Base-by-base conservation (phyloP, 2,888 invertebrate genomes). In the Tanypteryx hageni region DNA sequence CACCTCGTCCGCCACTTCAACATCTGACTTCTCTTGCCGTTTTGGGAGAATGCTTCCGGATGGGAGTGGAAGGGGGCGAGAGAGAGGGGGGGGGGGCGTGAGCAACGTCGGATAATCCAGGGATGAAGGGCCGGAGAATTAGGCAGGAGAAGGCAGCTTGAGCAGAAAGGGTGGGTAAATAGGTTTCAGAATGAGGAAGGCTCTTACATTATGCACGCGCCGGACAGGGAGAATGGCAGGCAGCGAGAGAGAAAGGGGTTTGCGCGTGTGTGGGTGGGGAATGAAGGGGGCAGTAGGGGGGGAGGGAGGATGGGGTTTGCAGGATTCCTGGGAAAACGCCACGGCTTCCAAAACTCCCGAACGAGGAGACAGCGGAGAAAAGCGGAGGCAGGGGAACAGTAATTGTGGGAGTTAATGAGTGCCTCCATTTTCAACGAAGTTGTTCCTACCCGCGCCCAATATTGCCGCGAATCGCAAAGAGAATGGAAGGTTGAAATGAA, bases 211-310 rank as follows among this genome's bases (percentile, higher is more conserved):
- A 83, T 83, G 83, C 83, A 83, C 57, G 44, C n/a, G 83, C 83
- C 56, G 83, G 83, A 83, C 83, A 16, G 83, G n/a, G 83, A 83
- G 83, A 83, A 83, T 83, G 83, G 83, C 83, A 83, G 83, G 83
- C 83, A n/a, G 14, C 82, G 57, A 83, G 11, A 57, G 83, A 57
- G 82, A 82, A 31, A 31, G n/a, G 82, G 82, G 27, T 31, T 10
- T 27, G 81, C 27, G 11, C 31, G 10, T 11, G 83, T 44, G 2
- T 9, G 83, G 4, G 56, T 9, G 11, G 56, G 31, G 14, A 18
- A 7, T 18, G 3, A 44, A 44, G n/a, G 56, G 9, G 56, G 9
- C 2, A 18, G n/a, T 44, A 4, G 56, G 10, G 56, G 76, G 83
- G 57, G 57, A 11, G 56, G 83, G 18, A 18, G n/a, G 83, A 57